Evolutionary conservation across 2,797 vertebrate genomes (phyloP), one percentile per base, ranked within the genome.

Genomic region (Smutsia temminckii): DNA sequence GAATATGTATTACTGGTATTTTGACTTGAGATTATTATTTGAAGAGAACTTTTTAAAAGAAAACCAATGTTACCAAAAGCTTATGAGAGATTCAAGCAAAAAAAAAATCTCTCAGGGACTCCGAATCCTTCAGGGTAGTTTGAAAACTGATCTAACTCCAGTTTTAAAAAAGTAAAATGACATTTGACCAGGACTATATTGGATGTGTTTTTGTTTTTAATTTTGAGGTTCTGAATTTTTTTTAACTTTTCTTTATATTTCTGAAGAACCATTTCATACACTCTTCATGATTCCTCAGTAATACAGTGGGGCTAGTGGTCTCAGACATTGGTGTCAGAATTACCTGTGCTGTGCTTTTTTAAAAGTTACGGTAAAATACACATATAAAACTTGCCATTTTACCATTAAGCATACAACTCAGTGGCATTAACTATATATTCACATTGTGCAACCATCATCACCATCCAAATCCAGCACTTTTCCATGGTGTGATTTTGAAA

Each of bases 141-240:
- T 78, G 68, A 72, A 77, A 78, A 79, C 29, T 81, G 29, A 80
- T 66, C 53, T 83, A 91, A 81, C 29, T 32, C 18, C 75, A 32
- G 63, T 79, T 95, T 83, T 93, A 81, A 85, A 59, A 92, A 74
- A 83, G 61, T 84, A 85, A 77, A 94, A 59, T 29, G 77, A 55
- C 1, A 95, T 2, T 63, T 86, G 34, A 88, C 21, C 3, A 46
- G 32, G 57, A 46, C 88, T 88, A 12, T 51, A 88, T 94, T 75
- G 5, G 63, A 57, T 66, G 42, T 49, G 12, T 14, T 87, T 79
- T 90, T 79, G 17, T 37, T 61, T 94, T n/a, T 78, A 77, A 81
- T 74, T 92, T 66, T 42, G 40, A 81, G 37, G 13, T 49, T 78
- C 53, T 89, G 29, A 27, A 18, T 51, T 75, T 80, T 92, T 42